A percentile compares a stretch with the other conserved stretches of the same genome.
Conservation (phyloP, 2,797 vertebrate species). For the Decapterus maruadsi region DNA sequence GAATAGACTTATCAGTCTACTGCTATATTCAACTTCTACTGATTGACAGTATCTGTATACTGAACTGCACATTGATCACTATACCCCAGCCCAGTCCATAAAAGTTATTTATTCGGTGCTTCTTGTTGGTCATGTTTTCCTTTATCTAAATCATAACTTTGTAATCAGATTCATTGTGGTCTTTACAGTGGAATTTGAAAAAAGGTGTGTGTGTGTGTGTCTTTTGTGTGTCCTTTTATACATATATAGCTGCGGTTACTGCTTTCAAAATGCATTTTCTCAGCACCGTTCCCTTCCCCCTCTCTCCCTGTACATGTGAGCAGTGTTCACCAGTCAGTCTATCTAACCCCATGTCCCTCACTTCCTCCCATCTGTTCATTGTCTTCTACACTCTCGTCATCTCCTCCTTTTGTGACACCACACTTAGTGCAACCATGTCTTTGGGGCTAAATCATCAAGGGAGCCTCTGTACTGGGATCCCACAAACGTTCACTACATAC, state of each 20-base stretch:
- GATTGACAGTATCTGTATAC: background rate
- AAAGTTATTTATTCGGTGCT: background rate
- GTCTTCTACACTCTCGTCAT: conserved; percentile 33
- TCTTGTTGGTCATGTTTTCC: background rate
- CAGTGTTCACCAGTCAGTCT: conserved; percentile 9
- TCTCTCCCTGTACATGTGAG: background rate
- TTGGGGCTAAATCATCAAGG: background rate
- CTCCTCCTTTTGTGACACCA: conserved; percentile 40
- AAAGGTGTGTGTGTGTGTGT: too few relatives aligned
- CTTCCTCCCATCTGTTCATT: conserved; percentile 40
- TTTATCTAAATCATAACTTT: background rate
- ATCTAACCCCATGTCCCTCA: conserved; percentile 12
- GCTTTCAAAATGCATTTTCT: background rate
- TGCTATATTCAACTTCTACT: conserved; percentile 8
- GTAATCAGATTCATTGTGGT: too few relatives aligned
- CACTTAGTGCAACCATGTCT: background rate
- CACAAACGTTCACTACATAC: background rate
- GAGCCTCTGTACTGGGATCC: background rate
- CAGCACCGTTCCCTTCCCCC: conserved; percentile 3
- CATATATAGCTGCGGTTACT: too few relatives aligned
- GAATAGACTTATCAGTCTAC: conserved; percentile 16
- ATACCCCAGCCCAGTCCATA: conserved; percentile 5
- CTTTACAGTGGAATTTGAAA: too few relatives aligned
- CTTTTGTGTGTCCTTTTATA: too few relatives aligned
- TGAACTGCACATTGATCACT: background rate